These are phyloP conservation scores for Pentalonia nigronervosa DNA, from an alignment of 1,140 invertebrate species.

Conservation along the genomic window DNA sequence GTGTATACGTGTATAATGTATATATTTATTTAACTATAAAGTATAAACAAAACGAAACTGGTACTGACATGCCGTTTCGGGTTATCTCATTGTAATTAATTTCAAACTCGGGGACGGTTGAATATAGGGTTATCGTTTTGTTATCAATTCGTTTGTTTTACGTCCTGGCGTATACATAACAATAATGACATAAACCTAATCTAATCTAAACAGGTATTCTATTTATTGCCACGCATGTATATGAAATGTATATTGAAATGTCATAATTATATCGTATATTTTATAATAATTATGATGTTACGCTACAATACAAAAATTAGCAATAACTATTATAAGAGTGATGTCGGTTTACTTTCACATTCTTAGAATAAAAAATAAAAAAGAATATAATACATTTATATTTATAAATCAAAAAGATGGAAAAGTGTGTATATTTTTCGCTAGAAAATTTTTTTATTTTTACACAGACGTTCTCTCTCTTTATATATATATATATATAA, in stretches of 20 bases:
- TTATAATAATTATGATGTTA: neutral
- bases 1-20: neutral
- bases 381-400: neutral
- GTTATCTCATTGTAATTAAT: conserved; percentile 42
- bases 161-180: neutral
- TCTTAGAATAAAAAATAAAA: neutral
- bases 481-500: neutral
- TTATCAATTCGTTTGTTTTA: conserved; percentile 35
- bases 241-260: neutral
- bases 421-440: neutral
- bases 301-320: neutral
- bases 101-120: neutral
- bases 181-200: neutral
- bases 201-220: neutral
- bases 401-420: neutral
- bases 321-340: neutral
- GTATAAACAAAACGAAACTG: neutral
- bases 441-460: neutral
- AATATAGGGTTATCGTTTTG: conserved; percentile 10
- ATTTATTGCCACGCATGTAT: neutral
- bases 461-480: neutral
- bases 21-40: neutral
- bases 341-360: neutral
- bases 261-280: neutral
- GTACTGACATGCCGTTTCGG: neutral